Base-by-base conservation (phyloP, 2,113 vertebrate species). In the Fulica atra region DNA sequence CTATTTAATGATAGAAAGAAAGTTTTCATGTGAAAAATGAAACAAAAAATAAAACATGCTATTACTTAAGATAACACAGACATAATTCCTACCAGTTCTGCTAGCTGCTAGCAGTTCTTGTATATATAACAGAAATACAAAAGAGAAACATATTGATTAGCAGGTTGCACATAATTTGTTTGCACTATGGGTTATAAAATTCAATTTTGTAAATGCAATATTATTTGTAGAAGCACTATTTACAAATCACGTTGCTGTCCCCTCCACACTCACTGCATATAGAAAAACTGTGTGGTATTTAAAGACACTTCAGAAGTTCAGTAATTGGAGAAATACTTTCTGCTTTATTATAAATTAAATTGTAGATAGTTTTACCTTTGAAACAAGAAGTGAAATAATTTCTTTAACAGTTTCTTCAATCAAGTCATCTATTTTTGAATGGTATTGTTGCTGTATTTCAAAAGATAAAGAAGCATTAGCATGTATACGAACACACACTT, bases 401-500 rank as follows among this genome's bases (percentile, higher is more conserved):
- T 99, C 99, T 98, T 99, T 99, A 92, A 99, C 98, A 33, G 98
- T 97, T 92, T 99, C 99, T 88, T 99, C 99, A 92, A 99, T 98
- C 97, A 99, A 98, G 88, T 99, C 99, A 88, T 99, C 99, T 96
- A 99, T 99, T 98, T 99, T 99, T 68, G 99, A 99, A 97, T 99
- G 99, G 98, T 99, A 99, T 95, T 99, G 99, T 97, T 99, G 99
- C 99, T 99, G 98, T 64, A 89, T 93, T 97, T 93, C 53, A 97
- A 97, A 96, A 97, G 92, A 98, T 44, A 96, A 96, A 97, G 77
- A 92, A 91, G 50, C 69, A 97, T 96, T 98, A 98, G 93, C 81
- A 93, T 84, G 80, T 53, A 90, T 82, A 90, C 21, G 46, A 95
- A 96, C 90, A 97, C 81, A 95, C 80, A 95, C 90, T 96, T 98